Evolutionary conservation across 2,888 invertebrate species (phyloP), one percentile per base, ranked within the genome.

Genomic region (Drosophila neotestacea): DNA sequence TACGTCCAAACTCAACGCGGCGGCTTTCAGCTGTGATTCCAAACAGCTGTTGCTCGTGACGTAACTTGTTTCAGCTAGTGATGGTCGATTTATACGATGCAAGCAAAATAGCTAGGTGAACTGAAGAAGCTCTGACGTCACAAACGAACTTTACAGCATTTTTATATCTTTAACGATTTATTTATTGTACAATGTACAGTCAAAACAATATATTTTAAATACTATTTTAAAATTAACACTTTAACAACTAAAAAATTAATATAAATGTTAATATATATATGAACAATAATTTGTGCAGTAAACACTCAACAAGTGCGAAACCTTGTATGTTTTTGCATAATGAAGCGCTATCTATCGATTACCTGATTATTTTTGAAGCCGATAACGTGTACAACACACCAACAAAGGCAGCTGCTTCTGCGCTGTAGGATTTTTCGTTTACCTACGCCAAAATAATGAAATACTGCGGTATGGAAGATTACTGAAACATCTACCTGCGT

Each of bases 31-130:
- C 65, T 74, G 74, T 60, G 46, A 10, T 1, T n/a, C 36, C 6
- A 22, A 80, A 64, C 84, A 84, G 86, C 86, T 84, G 84, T 59
- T 70, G 9, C 51, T 51, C 58, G 78, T 88, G 88, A 86, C 73
- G 87, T 86, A 84, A 84, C 69, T 59, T 41, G 27, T 44, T 16
- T 6, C 4, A 47, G 22, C 27, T 68, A 77, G 69, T 28, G 73
- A 41, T 76, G 60, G 52, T 6, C 48, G 1, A 1, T 13, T 32
- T 22, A 9, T 10, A n/a, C 38, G 30, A 13, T 41, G 13, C 4
- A 44, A 4, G 42, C 27, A 11, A 5, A 4, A 6, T 5, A 10
- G 13, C 39, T 11, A 41, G 9, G 38, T 30, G 11, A 2, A 6
- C 11, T 6, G 32, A 32, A 3, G 13, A 13, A 47, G 13, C 13